Evolutionary conservation across 2,888 invertebrate species (phyloP).

Genomic region (Caenorhabditis macrosperma): DNA sequence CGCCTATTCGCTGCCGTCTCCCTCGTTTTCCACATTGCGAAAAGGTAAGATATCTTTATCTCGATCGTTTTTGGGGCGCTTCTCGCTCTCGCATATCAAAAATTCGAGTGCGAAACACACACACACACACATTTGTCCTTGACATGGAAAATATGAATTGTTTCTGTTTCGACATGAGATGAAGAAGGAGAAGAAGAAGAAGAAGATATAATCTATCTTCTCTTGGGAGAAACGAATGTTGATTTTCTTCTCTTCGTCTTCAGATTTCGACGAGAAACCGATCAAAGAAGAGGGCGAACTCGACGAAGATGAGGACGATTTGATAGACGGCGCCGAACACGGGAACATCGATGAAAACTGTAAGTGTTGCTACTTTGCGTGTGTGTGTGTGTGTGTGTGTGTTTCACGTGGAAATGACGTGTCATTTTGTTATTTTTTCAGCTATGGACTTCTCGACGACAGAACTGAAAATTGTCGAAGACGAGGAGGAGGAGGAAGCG

Average conservation of each 20-base stretch:
- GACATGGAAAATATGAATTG: too few species aligned
- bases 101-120: too few species aligned
- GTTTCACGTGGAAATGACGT: too few species aligned
- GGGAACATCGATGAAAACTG: background rate
- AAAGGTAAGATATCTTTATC: background rate
- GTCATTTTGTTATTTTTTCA: background rate
- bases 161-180: too few species aligned
- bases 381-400: too few species aligned
- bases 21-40: background rate
- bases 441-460: background rate
- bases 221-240: too few species aligned
- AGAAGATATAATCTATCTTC: too few species aligned
- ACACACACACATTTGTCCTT: too few species aligned
- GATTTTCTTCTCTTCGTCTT: too few species aligned
- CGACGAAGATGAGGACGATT: constrained; percentile 39
- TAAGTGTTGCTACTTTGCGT: background rate
- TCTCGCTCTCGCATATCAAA: too few species aligned
- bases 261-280: background rate
- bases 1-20: background rate
- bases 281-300: constrained; percentile 50
- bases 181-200: too few species aligned
- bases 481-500: background rate
- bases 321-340: background rate
- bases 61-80: too few species aligned
- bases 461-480: background rate